phyloP scores from a whole-genome alignment of 2,113 vertebrate species.

The Notiomystis cincta region DNA sequence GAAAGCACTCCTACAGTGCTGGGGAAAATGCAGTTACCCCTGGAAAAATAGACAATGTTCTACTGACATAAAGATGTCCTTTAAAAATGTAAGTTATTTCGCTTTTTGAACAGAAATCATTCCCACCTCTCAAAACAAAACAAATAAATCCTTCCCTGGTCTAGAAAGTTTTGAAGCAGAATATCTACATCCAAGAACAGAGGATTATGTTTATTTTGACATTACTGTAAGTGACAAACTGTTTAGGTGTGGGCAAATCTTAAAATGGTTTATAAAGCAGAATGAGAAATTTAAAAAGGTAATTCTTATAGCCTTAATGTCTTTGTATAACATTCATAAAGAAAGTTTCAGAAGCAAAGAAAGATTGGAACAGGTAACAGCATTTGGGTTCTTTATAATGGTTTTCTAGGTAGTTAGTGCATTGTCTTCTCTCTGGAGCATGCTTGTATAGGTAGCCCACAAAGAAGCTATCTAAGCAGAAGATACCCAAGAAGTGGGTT shows the following conservation, averaged over 20 bases:
- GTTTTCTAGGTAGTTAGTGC: not conserved
- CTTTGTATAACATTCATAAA: not conserved
- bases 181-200: not conserved
- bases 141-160: not conserved
- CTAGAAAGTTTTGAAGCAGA: not conserved
- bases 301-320: not conserved
- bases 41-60: not conserved
- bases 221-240: not conserved
- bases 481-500: not conserved
- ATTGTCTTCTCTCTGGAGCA: not conserved
- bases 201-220: not conserved
- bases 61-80: not conserved
- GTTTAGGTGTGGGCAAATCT: not conserved
- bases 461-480: not conserved
- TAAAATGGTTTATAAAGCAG: not conserved
- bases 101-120: not conserved
- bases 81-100: not conserved
- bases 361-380: not conserved
- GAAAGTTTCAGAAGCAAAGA: not conserved
- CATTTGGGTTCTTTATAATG: not conserved
- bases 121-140: not conserved
- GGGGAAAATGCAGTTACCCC: not conserved
- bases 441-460: not conserved
- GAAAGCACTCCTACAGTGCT: not conserved
- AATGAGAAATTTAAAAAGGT: not conserved